Evolutionary conservation across 2,797 vertebrate species (phyloP), one percentile per base, ranked within the genome.

Genomic region (Poecilia wingei): DNA sequence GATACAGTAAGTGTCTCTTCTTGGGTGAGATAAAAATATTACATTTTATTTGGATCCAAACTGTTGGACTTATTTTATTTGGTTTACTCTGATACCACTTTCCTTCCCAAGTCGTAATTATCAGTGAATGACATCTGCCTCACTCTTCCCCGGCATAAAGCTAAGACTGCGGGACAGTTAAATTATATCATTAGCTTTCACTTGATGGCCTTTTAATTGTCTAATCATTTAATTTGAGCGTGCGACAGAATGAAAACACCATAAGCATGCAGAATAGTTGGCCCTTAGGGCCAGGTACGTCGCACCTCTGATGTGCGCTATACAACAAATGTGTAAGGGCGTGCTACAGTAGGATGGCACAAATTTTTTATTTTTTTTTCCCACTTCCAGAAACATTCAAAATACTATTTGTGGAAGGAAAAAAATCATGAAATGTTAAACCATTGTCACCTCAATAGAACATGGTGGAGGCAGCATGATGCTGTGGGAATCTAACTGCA

Each of bases 1-100:
- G 94, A 96, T 74, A 98, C 95, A 6, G 97, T 98, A 59, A 92
- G 93, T 75, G n/a, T 66, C 33, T 49, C 10, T 16, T 33, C 43
- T 69, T n/a, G 2, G 39, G 6, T 9, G 39, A 69, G 22, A 43
- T 45, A 20, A n/a, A 45, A 69, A 45, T 8, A 0, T 12, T 3
- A 16, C 8, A 36, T 66, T 8, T 66, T 39, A 18, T 36, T 9
- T 20, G 9, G 16, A 20, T 20, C 31, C 18, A 20, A 66, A 66
- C 0, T 22, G 8, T 10, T 66, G 61, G 2, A 66, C 33, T 22
- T 41, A 13, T 68, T 22, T 68, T 12, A 10, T 41, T 39, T 9
- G 6, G 3, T 20, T 55, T 55, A 18, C 9, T n/a, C 53, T 41
- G 41, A 41, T 8, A 6, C 41, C 41, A 41, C 7, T 41, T 41